A percentile compares a stretch with the other conserved stretches of the same genome.
These are phyloP conservation scores for Hetaerina titia DNA, from an alignment of 2,888 invertebrate species.

Conservation along the genomic window DNA sequence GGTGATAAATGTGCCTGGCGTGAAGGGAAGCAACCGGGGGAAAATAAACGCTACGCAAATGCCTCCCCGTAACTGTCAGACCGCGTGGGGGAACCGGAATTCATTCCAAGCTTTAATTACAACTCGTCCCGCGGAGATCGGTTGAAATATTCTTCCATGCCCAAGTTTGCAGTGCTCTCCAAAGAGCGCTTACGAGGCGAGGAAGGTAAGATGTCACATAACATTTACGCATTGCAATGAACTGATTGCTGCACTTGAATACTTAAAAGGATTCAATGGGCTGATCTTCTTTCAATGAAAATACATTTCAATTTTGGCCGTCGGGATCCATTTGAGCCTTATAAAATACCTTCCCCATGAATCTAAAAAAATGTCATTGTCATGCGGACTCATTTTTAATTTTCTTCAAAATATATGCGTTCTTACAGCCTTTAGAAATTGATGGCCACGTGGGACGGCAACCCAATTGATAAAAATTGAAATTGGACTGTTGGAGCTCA, in stretches of 20 bases:
- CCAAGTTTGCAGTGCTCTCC: neutral
- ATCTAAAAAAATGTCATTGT: no score
- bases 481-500: no score
- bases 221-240: neutral
- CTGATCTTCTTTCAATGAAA: no score
- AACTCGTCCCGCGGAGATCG: neutral
- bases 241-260: neutral
- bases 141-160: neutral
- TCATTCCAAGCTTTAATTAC: neutral
- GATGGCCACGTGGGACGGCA: no score
- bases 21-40: neutral
- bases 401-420: no score
- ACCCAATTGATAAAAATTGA: no score
- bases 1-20: neutral
- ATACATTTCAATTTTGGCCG: no score
- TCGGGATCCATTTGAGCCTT: no score
- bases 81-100: neutral
- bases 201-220: neutral
- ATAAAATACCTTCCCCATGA: no score
- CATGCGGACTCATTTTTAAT: no score
- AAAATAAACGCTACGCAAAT: neutral
- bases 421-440: no score
- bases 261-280: neutral
- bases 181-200: neutral
- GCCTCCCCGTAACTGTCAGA: neutral